These are phyloP conservation scores for Antedon mediterranea DNA, from an alignment of 53 echinoderm and acorn worm genomes.

Conservation along the genomic window DNA sequence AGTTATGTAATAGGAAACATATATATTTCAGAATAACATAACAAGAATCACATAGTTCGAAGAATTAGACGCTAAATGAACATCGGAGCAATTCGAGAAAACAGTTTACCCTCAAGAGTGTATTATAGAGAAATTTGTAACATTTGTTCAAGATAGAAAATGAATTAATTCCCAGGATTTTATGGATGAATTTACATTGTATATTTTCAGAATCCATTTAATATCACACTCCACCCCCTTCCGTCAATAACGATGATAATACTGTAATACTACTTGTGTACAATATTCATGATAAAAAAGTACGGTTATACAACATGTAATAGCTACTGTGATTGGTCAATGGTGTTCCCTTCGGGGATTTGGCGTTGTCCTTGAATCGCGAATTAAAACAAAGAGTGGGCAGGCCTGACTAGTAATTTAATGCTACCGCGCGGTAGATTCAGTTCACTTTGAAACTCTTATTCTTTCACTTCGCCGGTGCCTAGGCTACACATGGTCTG, in stretches of 20 bases:
- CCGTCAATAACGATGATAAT: neutral
- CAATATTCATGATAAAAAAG: neutral
- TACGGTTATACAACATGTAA: neutral
- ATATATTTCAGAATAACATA: no score
- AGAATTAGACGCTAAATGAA: no score
- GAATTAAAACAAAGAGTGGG: neutral
- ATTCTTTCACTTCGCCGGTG: neutral
- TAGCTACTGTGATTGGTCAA: neutral
- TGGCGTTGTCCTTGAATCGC: neutral
- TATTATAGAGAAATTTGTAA: no score
- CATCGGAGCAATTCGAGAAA: no score
- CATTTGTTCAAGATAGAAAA: no score
- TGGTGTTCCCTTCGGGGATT: neutral
- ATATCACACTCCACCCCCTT: neutral
- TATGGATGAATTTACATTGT: neutral
- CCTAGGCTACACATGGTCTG: neutral
- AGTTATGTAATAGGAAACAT: no score
- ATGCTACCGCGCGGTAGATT: neutral
- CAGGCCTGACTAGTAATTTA: neutral
- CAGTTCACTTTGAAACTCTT: neutral
- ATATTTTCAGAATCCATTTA: neutral
- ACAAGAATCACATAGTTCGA: no score
- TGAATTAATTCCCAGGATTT: neutral
- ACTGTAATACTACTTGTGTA: neutral
- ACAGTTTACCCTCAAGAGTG: no score